Base-by-base conservation (phyloP, 2,113 vertebrate genomes). In the Telmatochromis sp. region DNA sequence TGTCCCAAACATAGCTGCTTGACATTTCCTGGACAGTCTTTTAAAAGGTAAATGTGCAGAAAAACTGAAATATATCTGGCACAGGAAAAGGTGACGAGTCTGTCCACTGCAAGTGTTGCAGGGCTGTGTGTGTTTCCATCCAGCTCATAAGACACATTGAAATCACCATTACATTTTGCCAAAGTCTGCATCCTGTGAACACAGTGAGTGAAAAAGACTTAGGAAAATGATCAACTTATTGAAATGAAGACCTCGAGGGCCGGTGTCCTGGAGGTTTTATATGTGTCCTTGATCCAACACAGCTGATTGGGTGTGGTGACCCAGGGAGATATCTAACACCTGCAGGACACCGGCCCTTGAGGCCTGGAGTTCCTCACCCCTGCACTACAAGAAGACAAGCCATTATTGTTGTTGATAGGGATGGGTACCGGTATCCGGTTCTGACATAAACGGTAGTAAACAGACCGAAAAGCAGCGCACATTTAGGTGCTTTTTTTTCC, bases 181-280 rank as follows among this genome's bases (percentile, higher is more conserved):
- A 63, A 33, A 11, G 58, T 63, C 58, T 63, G 31, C 58, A 63
- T 63, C 58, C 58, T 58, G 7, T 58, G 0, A 28, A 28, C 55
- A 28, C 55, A 58, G 13, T 58, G 23, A 58, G 3, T 0, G 7
- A 58, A 57, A 57, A 5, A 57, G 23, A 57, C 54, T 57, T 28
- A 0, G 3, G 23, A 57, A 57, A 57, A 57, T 57, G 13, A 57
- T 57, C 1, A 57, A 57, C 0, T 58, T 58, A 28, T 58, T 58
- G 23, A 57, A 57, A 57, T 57, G 7, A 57, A 58, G 23, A 58
- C 28, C 8, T 19, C 57, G 2, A 60, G 2, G 57, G 57, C 15
- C 0, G 0, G 57, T 60, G 57, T 60, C 28, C 57, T 60, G 57
- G 0, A 31, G 57, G 57, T 10, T 60, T 6, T 33, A 60, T 31